Evolutionary conservation across 2,888 invertebrate species (phyloP), one percentile per base, ranked within the genome.

Genomic region (Xylocampa areola): DNA sequence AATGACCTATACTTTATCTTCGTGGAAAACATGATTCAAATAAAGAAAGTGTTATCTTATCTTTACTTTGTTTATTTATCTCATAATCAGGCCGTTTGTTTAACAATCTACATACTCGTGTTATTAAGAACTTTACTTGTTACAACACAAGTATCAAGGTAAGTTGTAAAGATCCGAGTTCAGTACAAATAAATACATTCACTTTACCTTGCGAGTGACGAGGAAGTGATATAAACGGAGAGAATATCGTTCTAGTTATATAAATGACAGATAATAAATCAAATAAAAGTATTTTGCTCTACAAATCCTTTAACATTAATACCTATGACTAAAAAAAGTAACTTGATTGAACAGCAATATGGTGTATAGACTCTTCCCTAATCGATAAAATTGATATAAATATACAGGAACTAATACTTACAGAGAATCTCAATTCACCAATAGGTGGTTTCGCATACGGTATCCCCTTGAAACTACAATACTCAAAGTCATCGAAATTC

Each of bases 371-470:
- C 35, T 10, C 7, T 36, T 4, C 21, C 5, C 7, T 14, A 29
- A 40, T 37, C 14, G 8, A 23, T 29, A 43, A 17, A n/a, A 35
- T n/a, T 35, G 1, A 8, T n/a, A 2, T 7, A 25, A 0, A n/a
- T 25, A 47, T 10, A 30, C 4, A 55, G 11, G 17, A 17, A 16
- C 0, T 30, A n/a, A 8, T 51, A 86, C 90, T 89, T 77, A 91
- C 90, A 60, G 81, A 58, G 76, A 91, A 91, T 73, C 91, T 80
- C 47, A 90, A 67, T 13, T 86, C 84, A 23, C 85, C 94, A 19
- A 95, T 40, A 11, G 95, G 95, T 16, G 95, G 94, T 53, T 92
- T 91, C 0, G 95, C 95, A 72, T 94, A 95, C 0, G 95, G 95
- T 39, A 95, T 92, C 1, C 95, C 94, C 63, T 92, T 91, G 68